These are phyloP conservation scores for Strigops habroptila DNA, from an alignment of 2,113 vertebrate genomes.

Conservation along the genomic window DNA sequence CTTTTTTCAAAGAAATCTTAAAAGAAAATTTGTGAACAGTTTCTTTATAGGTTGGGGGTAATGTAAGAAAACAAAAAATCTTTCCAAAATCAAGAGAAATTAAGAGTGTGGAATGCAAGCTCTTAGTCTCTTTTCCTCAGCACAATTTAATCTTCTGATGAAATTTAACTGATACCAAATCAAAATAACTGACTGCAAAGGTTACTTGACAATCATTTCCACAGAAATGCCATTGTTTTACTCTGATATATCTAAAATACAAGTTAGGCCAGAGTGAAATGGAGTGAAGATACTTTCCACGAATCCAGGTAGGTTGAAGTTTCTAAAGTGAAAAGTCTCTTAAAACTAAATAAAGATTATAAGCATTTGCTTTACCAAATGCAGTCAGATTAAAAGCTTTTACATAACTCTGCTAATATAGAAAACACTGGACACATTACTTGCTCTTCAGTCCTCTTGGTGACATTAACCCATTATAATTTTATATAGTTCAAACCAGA, in stretches of 20 bases:
- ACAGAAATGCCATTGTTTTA: neutral
- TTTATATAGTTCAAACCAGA: constrained; percentile 20
- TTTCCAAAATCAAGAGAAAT: neutral
- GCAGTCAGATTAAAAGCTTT: constrained; percentile 44
- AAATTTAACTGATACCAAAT: neutral
- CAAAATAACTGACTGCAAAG: neutral
- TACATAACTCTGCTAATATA: constrained; percentile 34
- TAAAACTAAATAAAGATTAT: constrained; percentile 27
- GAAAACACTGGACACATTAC: neutral
- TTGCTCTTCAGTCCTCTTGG: neutral
- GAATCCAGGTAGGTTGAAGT: neutral
- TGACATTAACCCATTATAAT: neutral
- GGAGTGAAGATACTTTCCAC: neutral
- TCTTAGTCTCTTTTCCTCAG: neutral
- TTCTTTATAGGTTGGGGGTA: neutral
- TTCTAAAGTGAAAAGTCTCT: neutral
- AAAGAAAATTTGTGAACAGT: neutral
- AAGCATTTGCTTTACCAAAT: constrained; percentile 52
- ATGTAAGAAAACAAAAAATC: neutral
- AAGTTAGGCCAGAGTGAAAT: neutral
- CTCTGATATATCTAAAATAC: neutral
- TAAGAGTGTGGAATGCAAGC: neutral
- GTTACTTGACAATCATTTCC: neutral
- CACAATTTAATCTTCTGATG: neutral
- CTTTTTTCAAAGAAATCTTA: neutral